Percentiles rank a stretch among this genome's conserved stretches.
Evolutionary conservation across 2,113 vertebrate species (phyloP).

Genomic region (Pterophyllum scalare): DNA sequence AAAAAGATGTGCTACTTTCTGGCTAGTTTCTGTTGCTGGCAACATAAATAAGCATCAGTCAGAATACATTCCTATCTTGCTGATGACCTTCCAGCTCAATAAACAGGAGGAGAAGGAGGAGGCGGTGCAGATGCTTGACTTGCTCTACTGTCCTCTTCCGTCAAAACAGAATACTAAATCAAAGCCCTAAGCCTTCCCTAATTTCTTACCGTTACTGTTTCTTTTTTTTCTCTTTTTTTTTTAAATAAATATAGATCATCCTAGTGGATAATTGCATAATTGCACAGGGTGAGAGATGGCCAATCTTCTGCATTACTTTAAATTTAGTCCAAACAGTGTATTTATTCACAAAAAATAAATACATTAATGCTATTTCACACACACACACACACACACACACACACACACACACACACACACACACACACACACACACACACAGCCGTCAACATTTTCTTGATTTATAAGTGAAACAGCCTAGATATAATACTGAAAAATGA

Average conservation of each 20-base stretch:
- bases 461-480: constrained; percentile 8
- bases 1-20: neutral
- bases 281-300: neutral
- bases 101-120: neutral
- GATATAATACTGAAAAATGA: constrained; percentile 32
- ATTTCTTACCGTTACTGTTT: neutral
- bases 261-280: neutral
- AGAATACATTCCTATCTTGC: constrained; percentile 1
- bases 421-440: neutral
- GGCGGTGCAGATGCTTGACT: neutral
- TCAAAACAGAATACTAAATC: constrained; percentile 14
- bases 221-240: neutral
- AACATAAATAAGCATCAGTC: constrained; percentile 7
- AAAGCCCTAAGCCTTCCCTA: neutral
- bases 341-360: neutral
- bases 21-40: neutral
- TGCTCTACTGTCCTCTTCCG: neutral
- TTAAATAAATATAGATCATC: neutral
- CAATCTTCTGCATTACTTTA: neutral
- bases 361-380: too few relatives aligned
- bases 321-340: neutral
- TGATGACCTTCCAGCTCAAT: neutral
- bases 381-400: too few relatives aligned
- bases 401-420: too few relatives aligned
- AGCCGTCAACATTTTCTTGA: neutral